Base-by-base conservation (phyloP, 2,888 invertebrate species). In the Cryptocheilus praepositus region DNA sequence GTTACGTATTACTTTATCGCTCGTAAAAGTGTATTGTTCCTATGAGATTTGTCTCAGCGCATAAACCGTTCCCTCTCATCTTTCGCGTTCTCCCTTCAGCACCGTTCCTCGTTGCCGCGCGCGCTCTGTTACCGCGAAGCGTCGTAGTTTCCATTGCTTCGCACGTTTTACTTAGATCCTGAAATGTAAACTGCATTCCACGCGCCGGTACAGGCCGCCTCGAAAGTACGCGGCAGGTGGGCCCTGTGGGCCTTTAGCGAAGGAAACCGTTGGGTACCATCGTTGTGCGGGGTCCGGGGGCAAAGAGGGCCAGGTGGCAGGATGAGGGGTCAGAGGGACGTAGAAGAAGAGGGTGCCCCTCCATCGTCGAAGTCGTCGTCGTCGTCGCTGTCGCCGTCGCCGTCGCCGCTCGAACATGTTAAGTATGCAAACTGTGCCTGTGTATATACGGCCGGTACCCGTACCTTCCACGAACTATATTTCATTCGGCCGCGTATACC, bases 141-240 rank as follows among this genome's bases (percentile, higher is more conserved):
- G 49, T 18, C 49, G n/a, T 49, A 16, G 49, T 49, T 49, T 49
- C 49, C n/a, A 16, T 49, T 18, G 49, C 58, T 55, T 58, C 61
- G 64, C 64, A 55, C 54, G 55, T 67, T 70, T 73, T 69, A 65
- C 70, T 28, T 67, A 67, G 67, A 74, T 64, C 58, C 60, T 66
- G 63, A 61, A 69, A 70, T 69, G 64, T 73, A 61, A 75, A 70
- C 73, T 62, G 80, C 80, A 81, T 81, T 81, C 80, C 80, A 49
- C 49, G 49, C 49, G 49, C 49, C 56, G 63, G 46, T 61, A 70
- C 65, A 64, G 69, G 63, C 68, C 64, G 70, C 63, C 68, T 52
- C 51, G 74, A 70, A 71, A 73, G 63, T 67, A 53, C 45, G 67
- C 65, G 67, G 70, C 36, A 71, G 56, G 57, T 66, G 54, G 61